These are phyloP conservation scores for Crioceris asparagi DNA, from an alignment of 2,888 invertebrate species.

Conservation along the genomic window DNA sequence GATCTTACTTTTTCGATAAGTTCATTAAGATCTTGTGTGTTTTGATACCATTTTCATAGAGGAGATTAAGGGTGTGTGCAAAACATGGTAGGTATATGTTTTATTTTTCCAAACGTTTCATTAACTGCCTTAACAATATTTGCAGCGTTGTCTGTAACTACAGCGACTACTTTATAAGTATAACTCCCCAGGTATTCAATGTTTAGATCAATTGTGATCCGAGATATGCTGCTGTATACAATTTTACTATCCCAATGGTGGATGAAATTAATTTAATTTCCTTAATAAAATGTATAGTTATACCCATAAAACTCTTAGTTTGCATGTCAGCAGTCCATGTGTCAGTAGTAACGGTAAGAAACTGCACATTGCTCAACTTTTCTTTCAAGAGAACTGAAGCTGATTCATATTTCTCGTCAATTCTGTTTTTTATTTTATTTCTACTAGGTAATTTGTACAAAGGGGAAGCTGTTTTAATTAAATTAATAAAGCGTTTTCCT, in stretches of 20 bases:
- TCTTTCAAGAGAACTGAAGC: not conserved
- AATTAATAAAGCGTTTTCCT: not conserved
- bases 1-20: slow-evolving; percentile 6
- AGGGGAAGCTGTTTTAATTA: not conserved
- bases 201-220: not conserved
- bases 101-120: slow-evolving; percentile 5
- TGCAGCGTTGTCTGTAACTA: slow-evolving; percentile 4
- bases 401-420: not conserved
- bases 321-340: not conserved
- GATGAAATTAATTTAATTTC: not conserved
- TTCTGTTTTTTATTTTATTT: not conserved
- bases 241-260: not conserved
- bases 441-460: not conserved
- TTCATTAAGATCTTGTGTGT: not conserved
- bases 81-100: slow-evolving; percentile 1
- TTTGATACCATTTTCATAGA: not conserved
- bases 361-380: not conserved
- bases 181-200: not conserved
- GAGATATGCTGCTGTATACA: not conserved
- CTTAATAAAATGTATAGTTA: not conserved
- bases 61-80: slow-evolving; percentile 1
- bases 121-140: slow-evolving; percentile 5
- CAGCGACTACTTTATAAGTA: not conserved
- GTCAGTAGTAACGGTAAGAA: not conserved
- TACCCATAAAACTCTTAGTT: not conserved